These are phyloP conservation scores for Aphrophora alni DNA, from an alignment of 2,888 invertebrate species.

Conservation along the genomic window DNA sequence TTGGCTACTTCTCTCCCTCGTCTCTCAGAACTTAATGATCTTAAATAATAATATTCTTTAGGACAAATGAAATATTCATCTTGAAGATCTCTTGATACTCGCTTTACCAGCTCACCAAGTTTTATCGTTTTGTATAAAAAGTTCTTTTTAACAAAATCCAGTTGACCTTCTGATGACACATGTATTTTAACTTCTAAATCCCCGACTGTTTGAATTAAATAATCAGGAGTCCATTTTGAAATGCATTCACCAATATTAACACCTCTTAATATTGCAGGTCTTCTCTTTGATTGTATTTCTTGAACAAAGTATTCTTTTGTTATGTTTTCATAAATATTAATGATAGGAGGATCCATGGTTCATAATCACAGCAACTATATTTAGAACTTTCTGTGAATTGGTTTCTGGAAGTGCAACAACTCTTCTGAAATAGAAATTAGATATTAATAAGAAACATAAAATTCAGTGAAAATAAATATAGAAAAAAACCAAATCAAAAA, in stretches of 20 bases:
- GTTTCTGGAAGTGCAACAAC: no score
- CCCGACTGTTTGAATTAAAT: constrained; percentile 56
- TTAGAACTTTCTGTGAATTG: no score
- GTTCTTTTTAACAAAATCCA: constrained; percentile 62
- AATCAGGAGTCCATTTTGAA: constrained; percentile 59
- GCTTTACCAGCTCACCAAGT: constrained; percentile 17
- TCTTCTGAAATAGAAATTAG: no score
- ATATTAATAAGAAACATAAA: no score
- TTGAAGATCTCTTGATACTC: constrained; percentile 51
- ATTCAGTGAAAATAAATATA: no score
- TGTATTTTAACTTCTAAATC: constrained; percentile 59
- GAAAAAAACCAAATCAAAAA: no score
- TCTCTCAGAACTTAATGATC: constrained; percentile 60
- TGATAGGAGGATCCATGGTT: background rate
- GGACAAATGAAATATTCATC: constrained; percentile 55
- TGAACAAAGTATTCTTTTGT: constrained; percentile 26
- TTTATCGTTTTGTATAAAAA: constrained; percentile 60
- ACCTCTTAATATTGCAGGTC: constrained; percentile 58
- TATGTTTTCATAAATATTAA: background rate
- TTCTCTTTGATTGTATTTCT: constrained; percentile 42
- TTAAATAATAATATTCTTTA: constrained; percentile 53
- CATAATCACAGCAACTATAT: no score
- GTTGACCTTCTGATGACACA: constrained; percentile 56
- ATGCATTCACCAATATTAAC: constrained; percentile 59
- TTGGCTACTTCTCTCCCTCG: constrained; percentile 60